phyloP scores from a whole-genome alignment of 2,888 invertebrate species.

The Schizaphis graminum region DNA sequence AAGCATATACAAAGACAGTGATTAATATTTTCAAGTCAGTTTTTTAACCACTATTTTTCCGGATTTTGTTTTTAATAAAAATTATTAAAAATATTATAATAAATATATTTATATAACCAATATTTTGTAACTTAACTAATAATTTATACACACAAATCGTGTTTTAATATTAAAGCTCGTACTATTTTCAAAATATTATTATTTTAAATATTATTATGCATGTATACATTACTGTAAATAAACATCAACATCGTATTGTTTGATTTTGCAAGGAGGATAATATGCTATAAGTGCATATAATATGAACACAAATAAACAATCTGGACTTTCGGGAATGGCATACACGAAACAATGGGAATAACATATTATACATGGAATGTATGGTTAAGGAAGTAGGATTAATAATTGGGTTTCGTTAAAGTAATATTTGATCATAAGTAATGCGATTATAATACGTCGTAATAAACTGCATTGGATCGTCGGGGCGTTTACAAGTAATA shows the following conservation, averaged over 20 bases:
- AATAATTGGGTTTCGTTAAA: conserved; percentile 27
- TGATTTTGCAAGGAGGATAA: not conserved
- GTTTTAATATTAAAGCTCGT: not conserved
- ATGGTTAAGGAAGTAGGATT: conserved; percentile 18
- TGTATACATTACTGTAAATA: not conserved
- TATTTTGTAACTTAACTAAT: not conserved
- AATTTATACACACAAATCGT: not conserved
- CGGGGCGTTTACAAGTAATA: not conserved
- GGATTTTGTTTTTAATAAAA: not conserved
- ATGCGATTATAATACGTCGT: not conserved
- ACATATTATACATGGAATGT: not conserved
- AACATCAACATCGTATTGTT: not conserved
- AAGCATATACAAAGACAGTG: not conserved
- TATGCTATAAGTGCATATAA: not conserved
- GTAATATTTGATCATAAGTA: conserved; percentile 8
- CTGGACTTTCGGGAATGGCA: conserved; percentile 9
- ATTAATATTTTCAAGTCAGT: not conserved
- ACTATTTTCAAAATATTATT: not conserved
- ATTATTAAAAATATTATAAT: not conserved
- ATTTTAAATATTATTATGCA: not conserved
- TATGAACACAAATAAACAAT: conserved; percentile 32
- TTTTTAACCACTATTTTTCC: not conserved
- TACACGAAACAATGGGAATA: not conserved
- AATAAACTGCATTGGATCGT: not conserved
- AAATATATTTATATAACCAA: not conserved